Base-by-base conservation (phyloP, 2,888 invertebrate species). In the Sesia bembeciformis region DNA sequence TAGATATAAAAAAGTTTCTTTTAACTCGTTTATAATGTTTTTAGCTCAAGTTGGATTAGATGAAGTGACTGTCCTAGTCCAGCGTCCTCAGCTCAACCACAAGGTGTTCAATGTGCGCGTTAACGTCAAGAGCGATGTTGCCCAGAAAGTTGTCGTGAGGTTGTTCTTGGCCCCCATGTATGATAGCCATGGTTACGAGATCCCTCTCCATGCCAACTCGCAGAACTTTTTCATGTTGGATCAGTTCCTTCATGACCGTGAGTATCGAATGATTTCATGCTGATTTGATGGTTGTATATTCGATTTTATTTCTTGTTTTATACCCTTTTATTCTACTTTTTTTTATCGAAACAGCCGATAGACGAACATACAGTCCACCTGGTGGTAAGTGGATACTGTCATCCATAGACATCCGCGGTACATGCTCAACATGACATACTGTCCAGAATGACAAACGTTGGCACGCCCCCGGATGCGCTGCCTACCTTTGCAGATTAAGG, bases 81-180 rank as follows among this genome's bases (percentile, higher is more conserved):
- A 93, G 56, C 93, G 92, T 67, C 84, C 91, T 58, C 92, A 93
- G 57, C 78, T 95, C 53, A 94, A 94, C 79, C 93, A 95, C 86
- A 93, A 94, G 62, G 90, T 91, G 4, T 95, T 93, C 90, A 90
- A 85, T 65, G 86, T 93, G 66, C 91, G 91, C 58, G 81, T 94
- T 51, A 79, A 90, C 40, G 90, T 95, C 39, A 88, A 90, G 60
- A 90, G 93, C 53, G 90, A 92, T 54, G 91, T 85, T 4, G 67
- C 79, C 52, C 71, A 82, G 65, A 91, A 87, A 56, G 85, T 84
- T 1, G 78, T 90, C 4, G 89, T 95, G 5, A 92, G 91, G 58
- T 82, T 93, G 57, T 94, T 92, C 91, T 68, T 94, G 49, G 94
- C 93, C 54, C 94, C 94, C 5, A 94, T 93, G 76, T 92, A 91